Evolutionary conservation across 2,797 vertebrate species (phyloP).

Genomic region (Clarias pachynema): DNA sequence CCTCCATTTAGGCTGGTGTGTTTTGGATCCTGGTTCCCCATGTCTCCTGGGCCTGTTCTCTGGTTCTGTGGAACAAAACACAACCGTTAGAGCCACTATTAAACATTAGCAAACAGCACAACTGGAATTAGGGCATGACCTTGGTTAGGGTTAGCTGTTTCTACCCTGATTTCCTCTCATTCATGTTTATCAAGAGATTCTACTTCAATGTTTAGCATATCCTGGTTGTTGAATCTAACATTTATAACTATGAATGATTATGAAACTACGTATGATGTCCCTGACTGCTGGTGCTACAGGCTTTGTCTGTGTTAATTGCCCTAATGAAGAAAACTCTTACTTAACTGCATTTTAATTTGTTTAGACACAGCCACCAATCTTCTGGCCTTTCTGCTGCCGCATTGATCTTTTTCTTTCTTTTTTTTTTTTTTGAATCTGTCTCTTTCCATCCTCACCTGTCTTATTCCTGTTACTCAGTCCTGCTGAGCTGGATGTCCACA

Average conservation of each 20-base stretch:
- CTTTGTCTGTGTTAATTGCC: neutral
- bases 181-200: neutral
- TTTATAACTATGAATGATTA: neutral
- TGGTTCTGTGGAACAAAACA: constrained; percentile 61
- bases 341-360: neutral
- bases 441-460: constrained; percentile 1
- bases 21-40: constrained; percentile 61
- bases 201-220: neutral
- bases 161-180: neutral
- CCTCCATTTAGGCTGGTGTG: constrained; percentile 62
- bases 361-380: neutral
- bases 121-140: neutral
- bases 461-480: constrained; percentile 10
- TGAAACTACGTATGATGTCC: neutral
- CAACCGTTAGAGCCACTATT: constrained; percentile 19
- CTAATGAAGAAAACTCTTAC: neutral
- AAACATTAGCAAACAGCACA: neutral
- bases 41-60: constrained; percentile 61
- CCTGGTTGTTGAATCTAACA: neutral
- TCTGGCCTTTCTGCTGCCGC: neutral
- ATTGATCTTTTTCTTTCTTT: neutral
- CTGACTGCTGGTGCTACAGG: neutral
- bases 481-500: constrained; percentile 26
- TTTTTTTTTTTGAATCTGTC: neutral
- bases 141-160: neutral